phyloP scores from a whole-genome alignment of 2,888 invertebrate species.

The Idaea aversata region DNA sequence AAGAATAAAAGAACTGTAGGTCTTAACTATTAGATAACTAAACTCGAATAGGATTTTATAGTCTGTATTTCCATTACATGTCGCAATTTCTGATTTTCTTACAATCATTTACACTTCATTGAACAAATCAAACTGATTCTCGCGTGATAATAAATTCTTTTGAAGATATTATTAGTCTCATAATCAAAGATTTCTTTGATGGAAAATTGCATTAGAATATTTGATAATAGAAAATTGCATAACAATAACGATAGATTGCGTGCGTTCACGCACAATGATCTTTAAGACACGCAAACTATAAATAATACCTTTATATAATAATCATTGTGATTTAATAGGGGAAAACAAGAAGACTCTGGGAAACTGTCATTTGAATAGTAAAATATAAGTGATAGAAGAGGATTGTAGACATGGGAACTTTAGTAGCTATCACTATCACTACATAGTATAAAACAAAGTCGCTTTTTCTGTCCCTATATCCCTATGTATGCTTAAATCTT shows the following conservation, averaged over 20 bases:
- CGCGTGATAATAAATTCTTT: not conserved
- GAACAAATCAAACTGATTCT: not conserved
- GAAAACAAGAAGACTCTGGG: constrained; percentile 26
- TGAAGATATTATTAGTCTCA: not conserved
- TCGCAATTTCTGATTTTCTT: too few species aligned
- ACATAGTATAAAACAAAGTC: too few species aligned
- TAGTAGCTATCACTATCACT: too few species aligned
- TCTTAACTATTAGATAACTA: too few species aligned
- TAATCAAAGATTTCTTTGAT: not conserved
- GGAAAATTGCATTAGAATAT: constrained; percentile 3
- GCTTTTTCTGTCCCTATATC: too few species aligned
- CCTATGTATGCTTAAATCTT: too few species aligned
- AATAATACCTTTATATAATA: constrained; percentile 9
- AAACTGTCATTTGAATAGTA: constrained; percentile 22
- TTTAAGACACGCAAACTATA: constrained; percentile 24
- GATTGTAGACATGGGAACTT: not conserved
- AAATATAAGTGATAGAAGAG: not conserved
- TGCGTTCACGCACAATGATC: constrained; percentile 25
- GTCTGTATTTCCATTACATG: too few species aligned
- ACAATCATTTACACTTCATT: not conserved
- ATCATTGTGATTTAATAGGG: constrained; percentile 30
- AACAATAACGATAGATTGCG: constrained; percentile 16
- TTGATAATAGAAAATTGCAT: not conserved
- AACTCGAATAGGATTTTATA: too few species aligned
- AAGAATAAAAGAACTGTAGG: too few species aligned